Evolutionary conservation across 92 coral and sea anemone genomes (phyloP).

Genomic region (Nematostella vectensis): DNA sequence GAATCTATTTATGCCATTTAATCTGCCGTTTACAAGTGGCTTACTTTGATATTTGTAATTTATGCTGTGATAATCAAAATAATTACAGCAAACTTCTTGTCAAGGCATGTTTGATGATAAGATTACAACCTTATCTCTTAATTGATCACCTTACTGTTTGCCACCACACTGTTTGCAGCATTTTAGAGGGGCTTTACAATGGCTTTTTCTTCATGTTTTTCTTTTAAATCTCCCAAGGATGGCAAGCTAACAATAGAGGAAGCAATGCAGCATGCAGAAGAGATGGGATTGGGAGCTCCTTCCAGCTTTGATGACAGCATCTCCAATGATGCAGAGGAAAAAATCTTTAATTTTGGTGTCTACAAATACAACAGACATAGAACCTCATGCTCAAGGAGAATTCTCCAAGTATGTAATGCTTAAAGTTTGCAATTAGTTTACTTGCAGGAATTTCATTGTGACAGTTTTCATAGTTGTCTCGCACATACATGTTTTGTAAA

Average conservation of each 20-base stretch:
- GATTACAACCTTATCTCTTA: too few species aligned
- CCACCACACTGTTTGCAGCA: too few species aligned
- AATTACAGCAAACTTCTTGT: too few species aligned
- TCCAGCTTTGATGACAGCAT: slow-evolving; percentile 30
- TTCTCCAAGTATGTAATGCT: slow-evolving; percentile 52
- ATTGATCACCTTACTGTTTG: too few species aligned
- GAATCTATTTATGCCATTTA: too few species aligned
- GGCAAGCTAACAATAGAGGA: slow-evolving; percentile 83
- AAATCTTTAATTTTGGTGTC: slow-evolving; percentile 91
- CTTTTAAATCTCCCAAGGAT: slow-evolving; percentile 47
- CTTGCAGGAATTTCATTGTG: background rate
- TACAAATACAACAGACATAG: slow-evolving; percentile 83
- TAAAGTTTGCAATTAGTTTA: background rate
- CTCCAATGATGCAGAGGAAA: slow-evolving; percentile 55
- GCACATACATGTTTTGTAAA: too few species aligned
- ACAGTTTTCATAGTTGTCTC: background rate
- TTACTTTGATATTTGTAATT: background rate
- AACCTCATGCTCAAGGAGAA: slow-evolving; percentile 70
- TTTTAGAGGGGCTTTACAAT: too few species aligned
- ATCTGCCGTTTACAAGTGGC: background rate
- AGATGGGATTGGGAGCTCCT: slow-evolving; percentile 40
- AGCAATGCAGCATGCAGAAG: slow-evolving; percentile 89
- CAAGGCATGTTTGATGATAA: too few species aligned
- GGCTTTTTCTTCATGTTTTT: too few species aligned
- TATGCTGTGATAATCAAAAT: too few species aligned